These are phyloP conservation scores for Eurystomus glaucurus DNA, from an alignment of 2,797 vertebrate species.

Conservation along the genomic window DNA sequence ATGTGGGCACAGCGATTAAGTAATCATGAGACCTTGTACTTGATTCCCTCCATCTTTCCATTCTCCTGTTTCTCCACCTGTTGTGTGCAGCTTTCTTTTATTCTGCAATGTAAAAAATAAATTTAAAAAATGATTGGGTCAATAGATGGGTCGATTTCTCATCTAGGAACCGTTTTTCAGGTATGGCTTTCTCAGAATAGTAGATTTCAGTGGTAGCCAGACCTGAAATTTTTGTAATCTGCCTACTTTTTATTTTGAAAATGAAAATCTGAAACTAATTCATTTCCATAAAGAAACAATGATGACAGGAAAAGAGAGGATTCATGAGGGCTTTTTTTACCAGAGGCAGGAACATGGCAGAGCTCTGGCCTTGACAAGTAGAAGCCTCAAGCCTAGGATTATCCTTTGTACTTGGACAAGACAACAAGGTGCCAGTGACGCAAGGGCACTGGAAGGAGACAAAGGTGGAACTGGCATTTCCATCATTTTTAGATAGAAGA, in stretches of 20 bases:
- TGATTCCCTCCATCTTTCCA: slow-evolving; percentile 63
- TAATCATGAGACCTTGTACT: slow-evolving; percentile 65
- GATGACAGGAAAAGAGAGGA: not conserved
- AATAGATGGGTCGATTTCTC: not conserved
- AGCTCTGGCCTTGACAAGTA: not conserved
- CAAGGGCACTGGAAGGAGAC: slow-evolving; percentile 67
- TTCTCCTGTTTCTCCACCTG: slow-evolving; percentile 65
- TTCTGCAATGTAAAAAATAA: not conserved
- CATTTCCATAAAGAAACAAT: not conserved
- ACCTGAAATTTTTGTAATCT: not conserved
- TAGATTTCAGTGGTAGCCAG: not conserved
- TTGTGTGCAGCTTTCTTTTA: not conserved
- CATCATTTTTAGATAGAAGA: slow-evolving; percentile 69
- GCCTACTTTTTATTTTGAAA: not conserved
- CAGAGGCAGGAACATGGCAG: not conserved
- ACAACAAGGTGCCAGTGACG: slow-evolving; percentile 40
- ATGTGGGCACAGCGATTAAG: slow-evolving; percentile 55
- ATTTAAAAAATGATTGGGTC: not conserved
- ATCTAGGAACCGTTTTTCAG: not conserved
- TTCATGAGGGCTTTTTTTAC: not conserved
- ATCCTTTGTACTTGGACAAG: slow-evolving; percentile 44
- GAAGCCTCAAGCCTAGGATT: not conserved
- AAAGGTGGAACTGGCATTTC: slow-evolving; percentile 67
- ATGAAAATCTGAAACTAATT: not conserved
- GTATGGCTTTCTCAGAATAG: not conserved